Evolutionary conservation across 2,113 vertebrate species (phyloP).

Genomic region (Anseranas semipalmata): DNA sequence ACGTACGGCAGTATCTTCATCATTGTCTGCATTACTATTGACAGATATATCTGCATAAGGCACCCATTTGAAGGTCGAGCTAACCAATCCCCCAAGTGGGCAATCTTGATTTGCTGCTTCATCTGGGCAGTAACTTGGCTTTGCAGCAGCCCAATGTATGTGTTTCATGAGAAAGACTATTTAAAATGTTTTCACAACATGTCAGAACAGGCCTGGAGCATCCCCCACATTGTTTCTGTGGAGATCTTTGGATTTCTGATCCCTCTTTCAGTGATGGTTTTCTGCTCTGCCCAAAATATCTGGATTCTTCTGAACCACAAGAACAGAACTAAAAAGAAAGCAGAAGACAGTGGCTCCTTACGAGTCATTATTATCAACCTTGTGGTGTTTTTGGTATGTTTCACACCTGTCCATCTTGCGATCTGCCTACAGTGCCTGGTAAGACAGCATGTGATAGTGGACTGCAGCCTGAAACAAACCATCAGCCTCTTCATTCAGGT

Average conservation of each 20-base stretch:
- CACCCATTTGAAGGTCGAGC: slow-evolving; percentile 77
- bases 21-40: slow-evolving; percentile 86
- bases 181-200: slow-evolving; percentile 82
- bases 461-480: slow-evolving; percentile 62
- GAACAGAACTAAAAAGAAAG: neutral
- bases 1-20: slow-evolving; percentile 90
- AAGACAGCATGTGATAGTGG: slow-evolving; percentile 71
- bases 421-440: slow-evolving; percentile 91
- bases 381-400: slow-evolving; percentile 86
- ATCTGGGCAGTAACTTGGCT: slow-evolving; percentile 81
- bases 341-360: slow-evolving; percentile 63
- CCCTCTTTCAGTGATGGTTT: slow-evolving; percentile 79
- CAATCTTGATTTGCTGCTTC: slow-evolving; percentile 64
- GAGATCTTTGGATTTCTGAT: slow-evolving; percentile 87
- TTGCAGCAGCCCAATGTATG: slow-evolving; percentile 68
- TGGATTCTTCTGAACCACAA: slow-evolving; percentile 55
- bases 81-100: slow-evolving; percentile 78
- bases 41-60: slow-evolving; percentile 87
- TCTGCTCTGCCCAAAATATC: slow-evolving; percentile 82
- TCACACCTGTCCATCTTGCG: slow-evolving; percentile 85
- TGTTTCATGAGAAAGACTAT: slow-evolving; percentile 9
- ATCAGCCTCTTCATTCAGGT: slow-evolving; percentile 89
- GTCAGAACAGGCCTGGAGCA: slow-evolving; percentile 77
- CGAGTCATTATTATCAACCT: slow-evolving; percentile 84
- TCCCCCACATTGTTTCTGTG: slow-evolving; percentile 74